phyloP scores from a whole-genome alignment of 2,113 vertebrate genomes.

The Phyllopteryx taeniolatus region DNA sequence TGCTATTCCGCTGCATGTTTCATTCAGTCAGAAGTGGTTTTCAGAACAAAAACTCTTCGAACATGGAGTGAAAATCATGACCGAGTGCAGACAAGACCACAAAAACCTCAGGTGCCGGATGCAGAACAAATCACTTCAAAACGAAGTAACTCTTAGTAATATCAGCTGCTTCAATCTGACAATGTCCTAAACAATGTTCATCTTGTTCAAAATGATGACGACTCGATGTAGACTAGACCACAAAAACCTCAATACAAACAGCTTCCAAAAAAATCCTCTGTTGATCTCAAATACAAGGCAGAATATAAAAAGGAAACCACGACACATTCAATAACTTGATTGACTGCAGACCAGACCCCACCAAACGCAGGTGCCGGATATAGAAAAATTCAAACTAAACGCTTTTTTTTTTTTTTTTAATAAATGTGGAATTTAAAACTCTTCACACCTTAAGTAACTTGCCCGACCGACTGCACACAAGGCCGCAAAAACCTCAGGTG shows the following conservation, averaged over 20 bases:
- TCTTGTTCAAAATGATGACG: not conserved
- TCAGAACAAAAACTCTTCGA: not conserved
- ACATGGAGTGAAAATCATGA: not conserved
- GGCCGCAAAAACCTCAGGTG: not conserved
- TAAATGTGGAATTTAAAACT: not conserved
- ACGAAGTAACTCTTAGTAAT: not conserved
- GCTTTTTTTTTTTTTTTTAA: no score
- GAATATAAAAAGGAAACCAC: not conserved
- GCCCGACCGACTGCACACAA: not conserved
- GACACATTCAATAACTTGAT: not conserved
- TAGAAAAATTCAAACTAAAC: no score
- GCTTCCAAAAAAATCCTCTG: not conserved
- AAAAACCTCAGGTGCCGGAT: not conserved
- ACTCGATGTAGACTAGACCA: not conserved
- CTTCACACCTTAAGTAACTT: not conserved
- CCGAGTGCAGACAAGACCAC: not conserved
- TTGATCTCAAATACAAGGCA: not conserved
- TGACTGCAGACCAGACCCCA: no score
- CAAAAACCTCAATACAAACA: not conserved
- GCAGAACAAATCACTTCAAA: not conserved
- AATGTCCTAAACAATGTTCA: not conserved
- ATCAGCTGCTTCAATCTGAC: not conserved
- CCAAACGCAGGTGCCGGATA: no score
- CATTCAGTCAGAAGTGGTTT: not conserved
- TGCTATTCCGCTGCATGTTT: not conserved